Evolutionary conservation across 1,140 invertebrate species (phyloP), one percentile per base, ranked within the genome.

Genomic region (Diuraphis noxia): DNA sequence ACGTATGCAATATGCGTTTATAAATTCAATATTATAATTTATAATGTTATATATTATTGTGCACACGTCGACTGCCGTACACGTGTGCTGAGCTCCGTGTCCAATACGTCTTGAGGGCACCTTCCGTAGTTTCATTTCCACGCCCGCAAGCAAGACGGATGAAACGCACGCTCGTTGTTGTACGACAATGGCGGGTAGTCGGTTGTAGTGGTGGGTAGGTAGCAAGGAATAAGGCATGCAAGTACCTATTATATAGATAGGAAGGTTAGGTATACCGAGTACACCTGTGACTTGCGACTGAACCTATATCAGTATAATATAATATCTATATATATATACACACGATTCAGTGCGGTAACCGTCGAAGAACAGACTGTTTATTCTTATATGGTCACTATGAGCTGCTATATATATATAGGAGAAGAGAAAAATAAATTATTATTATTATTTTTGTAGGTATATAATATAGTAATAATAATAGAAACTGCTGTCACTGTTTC

Each of bases 111-210:
- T 86, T 10, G 84, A n/a, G 43, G 43, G 43, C 84, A 86, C 84
- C 34, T 86, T 49, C 46, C 82, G 30, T 46, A n/a, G n/a, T n/a
- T n/a, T n/a, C n/a, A n/a, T n/a, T 86, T 86, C 84, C 84, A 49
- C 46, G 43, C n/a, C 43, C 43, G 84, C 43, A n/a, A 30, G 82
- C 56, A n/a, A 84, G n/a, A 41, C 40, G 30, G 40, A 84, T 41
- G 8, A 82, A 84, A 84, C 81, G 30, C 30, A 40, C 25, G 30
- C 30, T 30, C 25, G 19, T 49, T 21, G 79, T 38, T 13, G 56
- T 72, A 13, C 13, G 56, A n/a, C 56, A 5, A 72, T n/a, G 56
- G 56, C 56, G 30, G 13, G 56, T 72, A 72, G n/a, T 17, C 56
- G 56, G n/a, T n/a, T n/a, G n/a, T n/a, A 72, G 30, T 72, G n/a